Conservation (phyloP, 2,888 invertebrate genomes). For the Sicus ferrugineus region DNA sequence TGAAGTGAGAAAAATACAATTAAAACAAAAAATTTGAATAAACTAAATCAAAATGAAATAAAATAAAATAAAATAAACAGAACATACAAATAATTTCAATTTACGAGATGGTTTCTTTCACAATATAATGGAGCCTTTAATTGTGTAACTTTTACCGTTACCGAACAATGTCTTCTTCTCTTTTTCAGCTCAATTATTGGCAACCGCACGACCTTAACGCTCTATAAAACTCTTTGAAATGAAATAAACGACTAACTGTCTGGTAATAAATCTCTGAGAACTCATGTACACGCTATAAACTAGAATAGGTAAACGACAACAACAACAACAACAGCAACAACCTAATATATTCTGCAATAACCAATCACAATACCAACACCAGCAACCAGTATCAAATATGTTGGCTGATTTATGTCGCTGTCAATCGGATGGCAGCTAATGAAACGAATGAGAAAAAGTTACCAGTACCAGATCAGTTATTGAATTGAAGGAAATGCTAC, state of each 20-base stretch:
- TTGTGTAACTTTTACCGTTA: not conserved
- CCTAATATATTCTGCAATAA: not conserved
- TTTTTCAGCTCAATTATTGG: slow-evolving; percentile 16
- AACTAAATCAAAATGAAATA: too few species aligned
- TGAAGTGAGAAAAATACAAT: too few species aligned
- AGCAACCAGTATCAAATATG: slow-evolving; percentile 1
- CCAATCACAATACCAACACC: slow-evolving; percentile 1
- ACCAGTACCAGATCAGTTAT: slow-evolving; percentile 25
- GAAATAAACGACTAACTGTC: slow-evolving; percentile 30
- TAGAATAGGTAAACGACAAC: too few species aligned
- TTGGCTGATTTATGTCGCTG: slow-evolving; percentile 24
- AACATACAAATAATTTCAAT: too few species aligned
- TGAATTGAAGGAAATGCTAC: slow-evolving; percentile 13
- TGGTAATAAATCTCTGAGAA: slow-evolving; percentile 22
- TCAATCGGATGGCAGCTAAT: slow-evolving; percentile 21
- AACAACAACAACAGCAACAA: too few species aligned
- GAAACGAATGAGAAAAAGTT: slow-evolving; percentile 24
- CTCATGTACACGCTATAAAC: not conserved
- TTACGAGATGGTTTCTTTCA: too few species aligned
- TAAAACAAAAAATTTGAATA: too few species aligned
- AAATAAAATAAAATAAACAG: too few species aligned
- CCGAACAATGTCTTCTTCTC: slow-evolving; percentile 3
- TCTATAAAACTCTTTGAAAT: slow-evolving; percentile 5
- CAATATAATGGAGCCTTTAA: too few species aligned
- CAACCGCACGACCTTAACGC: slow-evolving; percentile 18